Base-by-base conservation (phyloP, 2,113 vertebrate species). In the Solenodon paradoxus region DNA sequence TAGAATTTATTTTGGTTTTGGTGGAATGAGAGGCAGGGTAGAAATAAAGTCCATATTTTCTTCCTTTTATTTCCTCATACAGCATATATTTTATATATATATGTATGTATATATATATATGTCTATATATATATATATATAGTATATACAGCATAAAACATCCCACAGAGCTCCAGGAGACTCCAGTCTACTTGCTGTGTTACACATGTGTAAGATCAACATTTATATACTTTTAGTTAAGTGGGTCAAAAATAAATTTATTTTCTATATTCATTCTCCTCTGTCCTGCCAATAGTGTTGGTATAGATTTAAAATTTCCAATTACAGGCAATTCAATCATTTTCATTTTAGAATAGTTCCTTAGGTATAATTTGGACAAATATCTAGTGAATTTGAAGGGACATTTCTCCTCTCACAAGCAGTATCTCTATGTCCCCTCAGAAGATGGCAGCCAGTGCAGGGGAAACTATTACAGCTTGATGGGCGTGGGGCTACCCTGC, bases 1-100 rank as follows among this genome's bases (percentile, higher is more conserved):
- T 49, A 47, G 66, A 20, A 79, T 75, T 92, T 35, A 89, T 71
- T 94, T 93, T 96, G 49, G 28, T 40, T 94, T 89, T 93, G 61
- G 38, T 87, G 32, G 42, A 90, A 92, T 35, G 2, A 79, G 63
- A 80, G 38, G 35, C 42, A 80, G 24, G 10, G 12, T 94, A 63
- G 57, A 93, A 83, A 51, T 83, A 11, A 93, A 94, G 71, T 57
- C 40, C 30, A 3, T 20, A 61, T 79, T 78, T 82, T 91, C 49
- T 69, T 84, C 30, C 40, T 90, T 90, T 94, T 17, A 22, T 81
- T 89, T 83, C n/a, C 74, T 88, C 38, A 38, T n/a, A 38, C 1
- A 53, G 38, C 19, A 5, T n/a, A 32, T 57, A 53, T 55, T 61
- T 72, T n/a, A n/a, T n/a, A n/a, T n/a, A n/a, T n/a, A n/a, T n/a